Conservation (phyloP, 2,113 vertebrate genomes). For the Gopherus evgoodei region DNA sequence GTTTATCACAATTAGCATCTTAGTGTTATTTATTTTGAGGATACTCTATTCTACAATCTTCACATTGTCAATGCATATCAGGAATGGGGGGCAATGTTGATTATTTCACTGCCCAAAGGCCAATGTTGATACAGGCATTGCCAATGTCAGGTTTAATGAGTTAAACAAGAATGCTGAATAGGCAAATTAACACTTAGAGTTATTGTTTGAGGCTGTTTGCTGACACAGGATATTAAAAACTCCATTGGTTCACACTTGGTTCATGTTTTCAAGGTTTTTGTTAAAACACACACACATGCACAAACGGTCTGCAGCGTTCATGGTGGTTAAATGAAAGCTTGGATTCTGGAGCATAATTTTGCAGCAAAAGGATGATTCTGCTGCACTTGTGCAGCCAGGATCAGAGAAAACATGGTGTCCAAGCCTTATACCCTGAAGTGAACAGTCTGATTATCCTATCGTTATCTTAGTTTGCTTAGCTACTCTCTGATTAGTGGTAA, state of each 20-base stretch:
- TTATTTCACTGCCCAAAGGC: background rate
- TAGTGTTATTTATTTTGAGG: background rate
- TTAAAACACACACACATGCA: no score
- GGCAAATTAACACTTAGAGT: background rate
- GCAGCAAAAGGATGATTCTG: background rate
- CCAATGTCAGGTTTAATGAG: no score
- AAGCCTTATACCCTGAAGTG: background rate
- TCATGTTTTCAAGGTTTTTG: background rate
- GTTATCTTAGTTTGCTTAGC: background rate
- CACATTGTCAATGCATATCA: background rate
- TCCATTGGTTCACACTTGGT: background rate
- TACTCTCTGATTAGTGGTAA: background rate
- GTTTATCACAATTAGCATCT: background rate
- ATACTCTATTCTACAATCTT: background rate
- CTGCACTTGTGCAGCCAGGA: background rate
- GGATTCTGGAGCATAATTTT: background rate
- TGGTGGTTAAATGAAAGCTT: background rate
- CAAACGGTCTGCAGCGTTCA: no score
- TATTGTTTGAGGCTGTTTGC: background rate
- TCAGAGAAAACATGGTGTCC: background rate
- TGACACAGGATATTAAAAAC: background rate
- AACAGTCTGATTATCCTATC: background rate
- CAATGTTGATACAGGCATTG: background rate
- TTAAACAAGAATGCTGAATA: background rate
- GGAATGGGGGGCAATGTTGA: background rate